A percentile compares a stretch with the other conserved stretches of the same genome.
phyloP scores from a whole-genome alignment of 1,140 invertebrate genomes.

The Macrotrachela quadricornifera region DNA sequence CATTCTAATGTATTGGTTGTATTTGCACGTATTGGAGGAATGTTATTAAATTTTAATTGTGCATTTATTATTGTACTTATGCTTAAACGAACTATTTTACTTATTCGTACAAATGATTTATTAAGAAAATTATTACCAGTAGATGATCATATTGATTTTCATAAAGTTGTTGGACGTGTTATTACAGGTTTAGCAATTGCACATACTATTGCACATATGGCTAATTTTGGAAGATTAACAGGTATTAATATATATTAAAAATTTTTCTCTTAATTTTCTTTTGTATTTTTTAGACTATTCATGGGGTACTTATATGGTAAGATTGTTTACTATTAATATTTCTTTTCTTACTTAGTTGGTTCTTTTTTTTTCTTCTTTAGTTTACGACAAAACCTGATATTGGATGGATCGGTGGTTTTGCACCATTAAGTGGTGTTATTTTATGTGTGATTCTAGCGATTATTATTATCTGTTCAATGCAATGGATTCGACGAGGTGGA shows the following conservation, averaged over 20 bases:
- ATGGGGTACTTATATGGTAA: too few species aligned
- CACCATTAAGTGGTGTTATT: conserved; percentile 62
- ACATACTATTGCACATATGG: conserved; percentile 62
- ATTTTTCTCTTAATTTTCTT: too few species aligned
- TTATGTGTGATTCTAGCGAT: conserved; percentile 48
- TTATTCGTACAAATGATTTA: background rate
- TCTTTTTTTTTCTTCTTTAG: too few species aligned
- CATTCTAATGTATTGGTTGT: too few species aligned
- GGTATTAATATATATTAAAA: too few species aligned
- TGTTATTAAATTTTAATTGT: conserved; percentile 77
- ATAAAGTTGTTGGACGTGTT: conserved; percentile 62
- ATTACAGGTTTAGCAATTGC: conserved; percentile 49
- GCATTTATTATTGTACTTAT: conserved; percentile 66
- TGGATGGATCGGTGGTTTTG: conserved; percentile 40
- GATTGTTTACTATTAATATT: too few species aligned
- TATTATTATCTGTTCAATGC: conserved; percentile 62
- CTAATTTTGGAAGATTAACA: conserved; percentile 49
- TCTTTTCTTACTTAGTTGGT: too few species aligned
- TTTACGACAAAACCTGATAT: conserved; percentile 48
- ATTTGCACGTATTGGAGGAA: conserved; percentile 34
- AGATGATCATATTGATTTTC: conserved; percentile 65
- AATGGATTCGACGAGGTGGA: conserved; percentile 63
- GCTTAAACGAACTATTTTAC: conserved; percentile 40
- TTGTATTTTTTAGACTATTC: too few species aligned
- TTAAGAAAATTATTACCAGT: conserved; percentile 44